Conservation (phyloP, 2,113 vertebrate genomes). For the Corynorhinus townsendii region DNA sequence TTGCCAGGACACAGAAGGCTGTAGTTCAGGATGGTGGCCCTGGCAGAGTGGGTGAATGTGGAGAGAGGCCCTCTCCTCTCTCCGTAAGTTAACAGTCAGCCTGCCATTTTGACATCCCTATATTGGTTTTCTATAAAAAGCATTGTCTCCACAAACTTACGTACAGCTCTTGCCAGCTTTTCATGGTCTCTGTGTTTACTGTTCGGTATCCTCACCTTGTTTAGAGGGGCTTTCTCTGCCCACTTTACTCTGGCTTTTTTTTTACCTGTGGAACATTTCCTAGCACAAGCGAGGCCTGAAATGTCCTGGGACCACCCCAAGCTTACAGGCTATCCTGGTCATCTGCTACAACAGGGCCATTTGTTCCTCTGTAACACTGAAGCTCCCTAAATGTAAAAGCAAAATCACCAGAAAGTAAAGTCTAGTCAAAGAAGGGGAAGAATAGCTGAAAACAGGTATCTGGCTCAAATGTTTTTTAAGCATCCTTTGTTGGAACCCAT, state of each 20-base stretch:
- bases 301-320: neutral
- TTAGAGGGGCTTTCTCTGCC: neutral
- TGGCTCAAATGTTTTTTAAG: neutral
- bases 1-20: slow-evolving; percentile 88
- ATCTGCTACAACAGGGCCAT: neutral
- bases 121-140: neutral
- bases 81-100: slow-evolving; percentile 33
- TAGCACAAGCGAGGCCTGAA: neutral
- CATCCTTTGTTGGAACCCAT: neutral
- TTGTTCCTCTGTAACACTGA: neutral
- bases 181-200: neutral
- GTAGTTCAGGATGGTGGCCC: slow-evolving; percentile 85
- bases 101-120: slow-evolving; percentile 44
- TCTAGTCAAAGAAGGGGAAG: neutral
- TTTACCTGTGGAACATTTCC: neutral
- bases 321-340: neutral
- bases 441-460: neutral
- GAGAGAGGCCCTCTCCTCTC: slow-evolving; percentile 9
- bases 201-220: neutral
- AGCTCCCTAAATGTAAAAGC: neutral
- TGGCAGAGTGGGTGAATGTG: slow-evolving; percentile 79
- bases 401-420: neutral
- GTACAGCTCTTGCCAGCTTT: neutral
- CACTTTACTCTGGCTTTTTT: neutral
- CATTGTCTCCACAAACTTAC: neutral